Evolutionary conservation across 1,140 invertebrate species (phyloP).

Genomic region (Listronotus oregonensis): DNA sequence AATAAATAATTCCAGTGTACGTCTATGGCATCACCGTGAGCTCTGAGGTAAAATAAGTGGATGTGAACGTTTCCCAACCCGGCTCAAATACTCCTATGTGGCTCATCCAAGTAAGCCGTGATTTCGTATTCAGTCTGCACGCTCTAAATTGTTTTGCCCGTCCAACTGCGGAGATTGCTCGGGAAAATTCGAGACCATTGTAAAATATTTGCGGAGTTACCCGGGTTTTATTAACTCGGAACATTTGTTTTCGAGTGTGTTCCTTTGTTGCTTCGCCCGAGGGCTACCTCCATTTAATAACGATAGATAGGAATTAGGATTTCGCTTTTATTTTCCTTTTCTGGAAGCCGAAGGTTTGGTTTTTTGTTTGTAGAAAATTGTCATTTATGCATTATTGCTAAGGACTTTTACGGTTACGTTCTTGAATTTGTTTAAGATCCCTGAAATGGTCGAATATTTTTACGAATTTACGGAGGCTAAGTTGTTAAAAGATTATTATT

Average conservation of each 20-base stretch:
- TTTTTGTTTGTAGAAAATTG: no score
- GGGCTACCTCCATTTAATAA: slow-evolving; percentile 2
- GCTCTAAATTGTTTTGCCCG: slow-evolving; percentile 49
- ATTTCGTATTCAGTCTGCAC: slow-evolving; percentile 49
- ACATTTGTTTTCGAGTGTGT: slow-evolving; percentile 33
- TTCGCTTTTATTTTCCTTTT: no score
- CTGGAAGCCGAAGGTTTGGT: no score
- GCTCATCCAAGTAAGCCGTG: slow-evolving; percentile 43
- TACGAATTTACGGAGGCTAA: background rate
- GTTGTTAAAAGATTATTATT: no score
- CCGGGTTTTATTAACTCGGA: slow-evolving; percentile 34
- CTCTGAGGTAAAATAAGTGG: slow-evolving; percentile 44
- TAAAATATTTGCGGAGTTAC: slow-evolving; percentile 36
- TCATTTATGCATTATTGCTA: background rate
- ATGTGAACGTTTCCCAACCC: slow-evolving; percentile 42
- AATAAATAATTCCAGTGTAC: background rate
- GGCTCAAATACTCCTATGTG: slow-evolving; percentile 37
- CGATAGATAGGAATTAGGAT: background rate
- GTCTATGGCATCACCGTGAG: slow-evolving; percentile 13
- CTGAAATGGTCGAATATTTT: background rate
- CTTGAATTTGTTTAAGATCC: background rate
- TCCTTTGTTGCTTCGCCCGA: slow-evolving; percentile 11
- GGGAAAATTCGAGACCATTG: slow-evolving; percentile 38
- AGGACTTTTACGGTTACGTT: no score
- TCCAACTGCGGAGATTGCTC: slow-evolving; percentile 43